Percentiles rank a stretch among this genome's conserved stretches.
Conservation (phyloP, 2,113 vertebrate species). For the Rhabdomys dilectus region DNA sequence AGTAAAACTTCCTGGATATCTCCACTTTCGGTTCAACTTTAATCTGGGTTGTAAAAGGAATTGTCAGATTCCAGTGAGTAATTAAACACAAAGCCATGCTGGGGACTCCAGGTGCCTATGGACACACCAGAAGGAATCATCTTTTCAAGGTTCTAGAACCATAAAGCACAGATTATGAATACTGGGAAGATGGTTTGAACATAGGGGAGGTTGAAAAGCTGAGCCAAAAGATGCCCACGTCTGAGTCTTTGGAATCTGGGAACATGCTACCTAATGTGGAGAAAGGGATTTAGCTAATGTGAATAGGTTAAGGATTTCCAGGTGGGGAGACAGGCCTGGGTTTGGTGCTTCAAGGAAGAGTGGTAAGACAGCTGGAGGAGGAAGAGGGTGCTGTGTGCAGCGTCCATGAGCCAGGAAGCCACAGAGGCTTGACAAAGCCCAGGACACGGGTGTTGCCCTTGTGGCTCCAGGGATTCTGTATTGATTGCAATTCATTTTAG, state of each 20-base stretch:
- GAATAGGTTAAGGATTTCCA: not conserved
- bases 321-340: not conserved
- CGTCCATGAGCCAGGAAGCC: not conserved
- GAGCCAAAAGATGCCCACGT: rapidly evolving
- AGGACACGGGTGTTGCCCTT: too few relatives aligned
- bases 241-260: not conserved
- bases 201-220: rapidly evolving
- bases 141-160: not conserved
- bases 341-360: not conserved
- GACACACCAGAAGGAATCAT: too few relatives aligned
- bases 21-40: not conserved
- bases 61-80: not conserved
- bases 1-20: not conserved
- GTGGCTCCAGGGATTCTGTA: too few relatives aligned
- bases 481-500: not conserved
- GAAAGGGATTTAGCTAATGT: not conserved
- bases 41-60: not conserved
- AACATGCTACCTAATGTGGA: not conserved
- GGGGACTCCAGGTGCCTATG: rapidly evolving
- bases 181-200: rapidly evolving
- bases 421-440: not conserved
- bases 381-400: rapidly evolving
- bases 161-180: not conserved
- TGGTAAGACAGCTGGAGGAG: not conserved
- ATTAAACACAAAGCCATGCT: too few relatives aligned